Evolutionary conservation across 1,140 invertebrate genomes (phyloP).

Genomic region (Cotesia vestalis): DNA sequence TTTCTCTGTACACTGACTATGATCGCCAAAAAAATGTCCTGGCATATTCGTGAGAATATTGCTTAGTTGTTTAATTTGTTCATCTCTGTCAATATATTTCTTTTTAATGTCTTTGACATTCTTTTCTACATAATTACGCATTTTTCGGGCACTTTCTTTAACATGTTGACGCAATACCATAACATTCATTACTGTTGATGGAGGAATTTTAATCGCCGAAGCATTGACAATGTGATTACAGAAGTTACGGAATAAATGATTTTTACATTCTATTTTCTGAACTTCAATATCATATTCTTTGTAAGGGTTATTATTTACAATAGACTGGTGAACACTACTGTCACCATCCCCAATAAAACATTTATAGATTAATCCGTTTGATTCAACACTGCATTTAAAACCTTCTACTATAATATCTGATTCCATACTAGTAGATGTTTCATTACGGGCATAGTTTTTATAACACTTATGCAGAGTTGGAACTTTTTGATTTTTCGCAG

Average conservation of each 20-base stretch:
- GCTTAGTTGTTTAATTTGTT: constrained; percentile 25
- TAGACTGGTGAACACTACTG: constrained; percentile 45
- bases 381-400: constrained; percentile 47
- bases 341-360: constrained; percentile 54
- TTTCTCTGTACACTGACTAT: constrained; percentile 5
- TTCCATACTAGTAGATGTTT: constrained; percentile 58
- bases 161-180: too few species aligned
- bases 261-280: constrained; percentile 48
- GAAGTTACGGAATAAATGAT: constrained; percentile 19
- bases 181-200: background rate
- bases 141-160: too few species aligned
- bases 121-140: too few species aligned
- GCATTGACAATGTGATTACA: constrained; percentile 40
- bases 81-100: constrained; percentile 8
- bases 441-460: constrained; percentile 48
- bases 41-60: constrained; percentile 40
- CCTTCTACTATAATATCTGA: constrained; percentile 55
- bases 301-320: constrained; percentile 35
- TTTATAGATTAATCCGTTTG: constrained; percentile 49
- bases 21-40: constrained; percentile 44
- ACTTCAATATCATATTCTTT: constrained; percentile 41
- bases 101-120: background rate
- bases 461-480: constrained; percentile 45
- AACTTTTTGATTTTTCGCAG: constrained; percentile 32
- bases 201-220: constrained; percentile 21